A percentile compares a stretch with the other conserved stretches of the same genome.
phyloP scores from a whole-genome alignment of 2,113 vertebrate species.

The Phoenicopterus ruber region DNA sequence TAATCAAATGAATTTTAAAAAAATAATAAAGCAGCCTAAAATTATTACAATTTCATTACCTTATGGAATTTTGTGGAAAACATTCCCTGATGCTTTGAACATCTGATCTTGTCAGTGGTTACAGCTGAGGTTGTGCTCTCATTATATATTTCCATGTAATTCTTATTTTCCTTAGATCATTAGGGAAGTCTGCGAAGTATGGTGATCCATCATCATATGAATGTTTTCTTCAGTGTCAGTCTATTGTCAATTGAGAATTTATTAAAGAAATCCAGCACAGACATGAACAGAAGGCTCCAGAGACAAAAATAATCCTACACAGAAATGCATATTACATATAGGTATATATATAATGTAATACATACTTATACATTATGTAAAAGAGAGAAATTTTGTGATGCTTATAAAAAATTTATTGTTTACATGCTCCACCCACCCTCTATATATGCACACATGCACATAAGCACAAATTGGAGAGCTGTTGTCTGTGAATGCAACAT shows the following conservation, averaged over 20 bases:
- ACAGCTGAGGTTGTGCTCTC: not conserved
- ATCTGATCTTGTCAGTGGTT: not conserved
- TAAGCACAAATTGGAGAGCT: not conserved
- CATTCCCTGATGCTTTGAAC: not conserved
- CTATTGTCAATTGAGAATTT: not conserved
- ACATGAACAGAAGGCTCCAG: not conserved
- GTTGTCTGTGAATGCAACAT: not conserved
- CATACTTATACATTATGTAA: not conserved
- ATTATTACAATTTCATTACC: not conserved
- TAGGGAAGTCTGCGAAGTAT: not conserved
- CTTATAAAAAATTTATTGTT: not conserved
- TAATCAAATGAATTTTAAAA: not conserved
- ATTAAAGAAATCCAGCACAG: not conserved
- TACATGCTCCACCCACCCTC: fast-evolving
- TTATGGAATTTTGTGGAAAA: not conserved
- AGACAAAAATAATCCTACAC: not conserved
- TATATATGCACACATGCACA: not conserved
- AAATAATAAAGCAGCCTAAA: not conserved
- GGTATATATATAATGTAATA: fast-evolving
- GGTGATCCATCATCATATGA: not conserved
- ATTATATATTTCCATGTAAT: not conserved
- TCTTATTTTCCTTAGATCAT: not conserved
- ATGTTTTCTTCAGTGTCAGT: not conserved
- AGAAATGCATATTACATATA: not conserved
- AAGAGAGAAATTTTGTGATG: not conserved